These are phyloP conservation scores for Idaea straminata DNA, from an alignment of 2,888 invertebrate species.

Conservation along the genomic window DNA sequence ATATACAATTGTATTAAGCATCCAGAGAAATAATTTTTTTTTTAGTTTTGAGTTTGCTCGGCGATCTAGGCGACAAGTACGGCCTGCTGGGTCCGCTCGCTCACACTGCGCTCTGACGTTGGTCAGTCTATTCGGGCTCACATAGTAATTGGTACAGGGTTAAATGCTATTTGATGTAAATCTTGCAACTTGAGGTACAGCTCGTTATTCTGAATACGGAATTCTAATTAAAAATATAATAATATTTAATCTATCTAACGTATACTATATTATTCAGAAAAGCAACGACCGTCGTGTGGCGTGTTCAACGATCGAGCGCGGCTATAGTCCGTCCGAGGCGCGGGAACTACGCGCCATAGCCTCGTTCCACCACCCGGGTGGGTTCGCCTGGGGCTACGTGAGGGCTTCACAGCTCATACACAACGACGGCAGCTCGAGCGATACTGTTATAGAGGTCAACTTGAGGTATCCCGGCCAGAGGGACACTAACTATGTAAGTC, in stretches of 20 bases:
- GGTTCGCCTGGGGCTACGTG: conserved; percentile 92
- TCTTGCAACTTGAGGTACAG: background rate
- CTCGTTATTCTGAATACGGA: background rate
- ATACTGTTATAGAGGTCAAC: conserved; percentile 94
- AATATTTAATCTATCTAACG: background rate
- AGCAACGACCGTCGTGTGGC: conserved; percentile 85
- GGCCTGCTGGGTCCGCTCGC: conserved; percentile 85
- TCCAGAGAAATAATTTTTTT: too few species aligned
- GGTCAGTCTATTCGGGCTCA: conserved; percentile 90
- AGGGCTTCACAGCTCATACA: conserved; percentile 94
- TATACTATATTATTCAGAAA: conserved; percentile 38
- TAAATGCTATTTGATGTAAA: too few species aligned
- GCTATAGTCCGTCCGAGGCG: conserved; percentile 93
- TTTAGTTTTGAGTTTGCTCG: too few species aligned
- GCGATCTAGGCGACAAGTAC: conserved; percentile 92
- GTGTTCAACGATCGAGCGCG: conserved; percentile 91
- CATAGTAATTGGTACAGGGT: too few species aligned
- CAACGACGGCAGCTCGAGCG: conserved; percentile 91
- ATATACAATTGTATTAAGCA: too few species aligned
- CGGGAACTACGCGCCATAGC: conserved; percentile 92
- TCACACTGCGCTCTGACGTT: conserved; percentile 82
- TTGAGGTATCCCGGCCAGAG: conserved; percentile 92
- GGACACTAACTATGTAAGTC: conserved; percentile 87
- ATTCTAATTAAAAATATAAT: background rate
- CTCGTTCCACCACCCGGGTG: conserved; percentile 93